Evolutionary conservation across 2,113 vertebrate genomes (phyloP), one percentile per base, ranked within the genome.

Genomic region (Sinocyclocheilus anophthalmus): DNA sequence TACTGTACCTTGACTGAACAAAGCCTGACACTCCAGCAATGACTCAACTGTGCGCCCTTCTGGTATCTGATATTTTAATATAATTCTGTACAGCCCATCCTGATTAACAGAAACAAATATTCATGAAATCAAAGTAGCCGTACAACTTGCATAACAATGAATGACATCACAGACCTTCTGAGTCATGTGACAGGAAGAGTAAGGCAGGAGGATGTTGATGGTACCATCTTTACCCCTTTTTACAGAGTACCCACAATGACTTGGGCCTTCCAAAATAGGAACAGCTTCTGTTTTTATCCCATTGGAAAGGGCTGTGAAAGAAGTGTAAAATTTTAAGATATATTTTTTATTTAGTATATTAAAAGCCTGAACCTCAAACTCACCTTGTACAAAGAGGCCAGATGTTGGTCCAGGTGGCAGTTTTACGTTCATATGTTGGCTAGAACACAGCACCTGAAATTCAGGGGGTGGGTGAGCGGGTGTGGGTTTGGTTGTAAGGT

Each of bases 181-280:
- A 69, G 59, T 93, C 93, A 94, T 90, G 85, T 93, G 91, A 89
- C 95, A 95, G 83, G 92, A 91, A 77, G 91, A 89, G 33, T 93
- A 92, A 59, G 91, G 91, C 24, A 95, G 88, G 53, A 42, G 84
- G 81, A 95, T 75, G 65, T 67, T 86, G 67, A 93, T 90, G 87
- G 84, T 87, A 76, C 92, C 93, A 86, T 94, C 87, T 84, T 90
- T 88, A 81, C 53, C 87, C 55, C 85, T 85, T 67, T 84, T 92
- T 45, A 91, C 88, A 87, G 89, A 89, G 87, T 95, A 95, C 78
- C 94, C 94, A 94, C 95, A 95, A 75, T 94, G 85, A 87, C 91
- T 81, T 63, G 92, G 91, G 81, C 87, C 89, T 83, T 94, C 86
- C 24, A 87, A 89, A 1, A 94, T 69, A 1, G 81, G 88, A 48